Evolutionary conservation across 2,113 vertebrate genomes (phyloP).

Genomic region (Callithrix jacchus): DNA sequence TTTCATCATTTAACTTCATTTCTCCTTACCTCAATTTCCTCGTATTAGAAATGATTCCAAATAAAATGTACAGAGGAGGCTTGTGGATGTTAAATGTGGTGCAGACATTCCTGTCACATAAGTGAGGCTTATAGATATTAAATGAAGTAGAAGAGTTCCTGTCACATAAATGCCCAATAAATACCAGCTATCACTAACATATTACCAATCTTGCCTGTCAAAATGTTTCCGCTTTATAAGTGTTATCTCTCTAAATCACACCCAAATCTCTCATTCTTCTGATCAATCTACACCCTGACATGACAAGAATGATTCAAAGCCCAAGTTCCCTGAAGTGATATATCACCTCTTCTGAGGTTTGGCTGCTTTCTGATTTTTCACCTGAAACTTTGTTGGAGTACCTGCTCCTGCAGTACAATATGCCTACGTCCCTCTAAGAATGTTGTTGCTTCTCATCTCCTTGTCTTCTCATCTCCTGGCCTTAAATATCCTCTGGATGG

Average conservation of each 20-base stretch:
- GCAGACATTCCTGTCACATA: neutral
- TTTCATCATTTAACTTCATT: neutral
- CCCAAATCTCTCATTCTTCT: neutral
- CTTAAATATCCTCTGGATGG: neutral
- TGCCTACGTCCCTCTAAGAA: neutral
- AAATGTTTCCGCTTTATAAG: conserved; percentile 34
- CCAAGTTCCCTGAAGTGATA: neutral
- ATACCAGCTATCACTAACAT: conserved; percentile 20
- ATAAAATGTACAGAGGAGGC: neutral
- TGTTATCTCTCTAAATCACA: conserved; percentile 47
- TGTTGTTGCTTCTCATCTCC: neutral
- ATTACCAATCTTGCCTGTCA: conserved; percentile 33
- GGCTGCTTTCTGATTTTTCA: neutral
- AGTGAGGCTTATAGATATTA: neutral
- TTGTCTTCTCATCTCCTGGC: neutral
- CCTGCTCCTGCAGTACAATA: neutral
- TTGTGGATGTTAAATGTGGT: neutral
- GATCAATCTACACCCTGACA: neutral
- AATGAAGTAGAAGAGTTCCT: conserved; percentile 38
- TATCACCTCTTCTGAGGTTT: neutral
- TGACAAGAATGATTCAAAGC: conserved; percentile 59
- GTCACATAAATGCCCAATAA: neutral
- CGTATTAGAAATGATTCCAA: neutral
- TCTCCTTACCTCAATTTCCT: neutral
- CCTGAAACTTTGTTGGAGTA: neutral